These are phyloP conservation scores for Prolemur simus DNA, from an alignment of 2,113 vertebrate genomes.

Conservation along the genomic window DNA sequence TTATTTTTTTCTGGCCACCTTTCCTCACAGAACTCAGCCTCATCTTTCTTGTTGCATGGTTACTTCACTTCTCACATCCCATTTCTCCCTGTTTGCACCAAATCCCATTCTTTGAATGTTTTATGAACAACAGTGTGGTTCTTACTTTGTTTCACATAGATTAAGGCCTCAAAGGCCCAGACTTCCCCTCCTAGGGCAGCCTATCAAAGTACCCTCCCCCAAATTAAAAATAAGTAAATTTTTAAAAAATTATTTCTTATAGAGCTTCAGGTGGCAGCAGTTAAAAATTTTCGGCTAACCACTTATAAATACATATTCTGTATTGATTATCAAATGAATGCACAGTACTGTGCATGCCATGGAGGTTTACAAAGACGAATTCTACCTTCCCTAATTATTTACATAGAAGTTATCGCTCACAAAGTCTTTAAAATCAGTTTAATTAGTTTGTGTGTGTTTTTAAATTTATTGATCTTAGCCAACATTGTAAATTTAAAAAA, in stretches of 20 bases:
- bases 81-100: background rate
- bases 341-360: background rate
- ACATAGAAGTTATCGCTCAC: background rate
- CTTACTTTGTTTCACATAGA: background rate
- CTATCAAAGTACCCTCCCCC: background rate
- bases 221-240: background rate
- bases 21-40: background rate
- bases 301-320: background rate
- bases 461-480: background rate
- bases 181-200: background rate
- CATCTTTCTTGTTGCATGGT: no score
- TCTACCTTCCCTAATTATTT: background rate
- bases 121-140: background rate
- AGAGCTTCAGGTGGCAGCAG: background rate
- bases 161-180: background rate
- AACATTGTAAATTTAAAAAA: background rate
- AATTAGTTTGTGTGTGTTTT: background rate
- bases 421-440: background rate
- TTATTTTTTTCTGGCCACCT: background rate
- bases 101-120: background rate
- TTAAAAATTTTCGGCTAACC: background rate
- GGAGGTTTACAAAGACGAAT: background rate
- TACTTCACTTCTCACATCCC: background rate
- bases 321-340: background rate
- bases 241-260: background rate